These are phyloP conservation scores for Sitobion miscanthi DNA, from an alignment of 1,140 invertebrate species.

Conservation along the genomic window DNA sequence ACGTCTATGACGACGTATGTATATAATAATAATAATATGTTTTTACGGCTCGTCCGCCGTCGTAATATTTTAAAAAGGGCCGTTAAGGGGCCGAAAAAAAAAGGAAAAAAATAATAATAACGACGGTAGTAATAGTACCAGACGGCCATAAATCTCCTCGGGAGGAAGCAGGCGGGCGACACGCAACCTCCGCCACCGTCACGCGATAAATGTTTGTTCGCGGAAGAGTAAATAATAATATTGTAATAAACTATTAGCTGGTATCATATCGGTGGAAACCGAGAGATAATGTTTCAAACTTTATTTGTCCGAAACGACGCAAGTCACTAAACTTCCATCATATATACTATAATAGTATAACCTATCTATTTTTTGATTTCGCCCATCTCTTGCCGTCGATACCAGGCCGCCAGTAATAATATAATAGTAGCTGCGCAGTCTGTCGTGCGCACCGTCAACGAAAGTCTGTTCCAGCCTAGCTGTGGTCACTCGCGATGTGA, in stretches of 20 bases:
- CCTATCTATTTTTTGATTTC: neutral
- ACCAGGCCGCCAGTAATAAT: too few species aligned
- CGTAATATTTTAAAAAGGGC: neutral
- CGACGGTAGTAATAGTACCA: constrained; percentile 24
- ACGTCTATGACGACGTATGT: neutral
- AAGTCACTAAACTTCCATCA: neutral
- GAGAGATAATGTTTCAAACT: neutral
- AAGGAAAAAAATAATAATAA: constrained; percentile 9
- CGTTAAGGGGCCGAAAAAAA: neutral
- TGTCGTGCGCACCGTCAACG: too few species aligned
- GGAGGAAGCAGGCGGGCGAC: neutral
- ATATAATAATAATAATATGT: constrained; percentile 32
- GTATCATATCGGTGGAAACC: neutral
- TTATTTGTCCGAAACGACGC: neutral
- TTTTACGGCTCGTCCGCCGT: neutral
- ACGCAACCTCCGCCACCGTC: constrained; percentile 7
- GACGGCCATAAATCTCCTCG: neutral
- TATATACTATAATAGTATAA: too few species aligned
- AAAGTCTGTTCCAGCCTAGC: too few species aligned
- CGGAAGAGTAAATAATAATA: neutral
- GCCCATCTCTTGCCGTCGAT: neutral
- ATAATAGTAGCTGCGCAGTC: too few species aligned
- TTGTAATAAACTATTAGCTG: neutral
- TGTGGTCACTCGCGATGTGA: too few species aligned
- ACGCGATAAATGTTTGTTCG: constrained; percentile 13